Conservation (phyloP, 2,888 invertebrate genomes). For the Sicus ferrugineus region DNA sequence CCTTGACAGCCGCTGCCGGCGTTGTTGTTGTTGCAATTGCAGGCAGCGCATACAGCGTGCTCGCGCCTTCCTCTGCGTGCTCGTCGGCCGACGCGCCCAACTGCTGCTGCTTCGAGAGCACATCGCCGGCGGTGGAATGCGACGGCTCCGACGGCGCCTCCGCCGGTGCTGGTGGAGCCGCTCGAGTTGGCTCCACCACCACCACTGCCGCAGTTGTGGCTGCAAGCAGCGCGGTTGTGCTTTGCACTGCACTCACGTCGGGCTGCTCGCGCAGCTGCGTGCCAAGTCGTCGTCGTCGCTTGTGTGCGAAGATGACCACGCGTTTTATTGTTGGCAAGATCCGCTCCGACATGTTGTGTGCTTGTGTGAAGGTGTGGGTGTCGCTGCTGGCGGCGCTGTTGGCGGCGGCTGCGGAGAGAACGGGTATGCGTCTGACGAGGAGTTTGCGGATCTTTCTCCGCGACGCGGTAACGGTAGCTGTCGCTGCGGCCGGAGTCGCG, state of each 20-base stretch:
- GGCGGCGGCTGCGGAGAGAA: not conserved
- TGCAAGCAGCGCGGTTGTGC: not conserved
- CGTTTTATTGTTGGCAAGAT: constrained; percentile 6
- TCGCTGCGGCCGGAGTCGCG: too few relatives aligned
- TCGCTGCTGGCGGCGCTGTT: not conserved
- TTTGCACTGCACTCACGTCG: too few relatives aligned
- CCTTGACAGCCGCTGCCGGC: not conserved
- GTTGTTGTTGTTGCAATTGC: constrained; percentile 6
- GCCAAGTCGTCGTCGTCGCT: not conserved
- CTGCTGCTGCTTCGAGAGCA: too few relatives aligned
- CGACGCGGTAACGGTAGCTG: too few relatives aligned
- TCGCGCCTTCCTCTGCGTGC: too few relatives aligned
- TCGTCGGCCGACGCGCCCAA: too few relatives aligned
- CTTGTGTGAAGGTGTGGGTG: not conserved
- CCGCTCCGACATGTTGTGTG: not conserved
- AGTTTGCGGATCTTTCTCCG: too few relatives aligned
- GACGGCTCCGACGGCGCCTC: not conserved
- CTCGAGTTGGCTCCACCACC: not conserved
- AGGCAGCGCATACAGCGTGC: too few relatives aligned
- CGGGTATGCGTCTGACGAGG: too few relatives aligned
- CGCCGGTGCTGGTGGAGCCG: not conserved
- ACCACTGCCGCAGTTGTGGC: not conserved
- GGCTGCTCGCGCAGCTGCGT: too few relatives aligned
- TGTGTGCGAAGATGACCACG: not conserved
- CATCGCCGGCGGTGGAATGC: not conserved